Conservation (phyloP, 2,888 invertebrate genomes). For the Parapristionchus giblindavisi region DNA sequence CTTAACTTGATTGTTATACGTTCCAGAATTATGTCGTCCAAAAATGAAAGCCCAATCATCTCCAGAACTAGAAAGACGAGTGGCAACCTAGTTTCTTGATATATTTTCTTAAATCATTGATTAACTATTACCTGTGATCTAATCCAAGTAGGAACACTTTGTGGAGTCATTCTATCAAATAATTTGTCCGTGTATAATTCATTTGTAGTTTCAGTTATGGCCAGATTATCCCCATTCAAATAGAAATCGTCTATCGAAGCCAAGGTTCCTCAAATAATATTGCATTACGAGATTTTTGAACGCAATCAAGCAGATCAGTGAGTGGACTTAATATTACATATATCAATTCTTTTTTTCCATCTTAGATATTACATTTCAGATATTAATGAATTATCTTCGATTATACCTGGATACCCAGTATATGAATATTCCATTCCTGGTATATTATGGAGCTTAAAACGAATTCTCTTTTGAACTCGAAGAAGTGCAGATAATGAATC, state of each 20-base stretch:
- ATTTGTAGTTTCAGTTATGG: slow-evolving; percentile 81
- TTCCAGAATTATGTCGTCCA: slow-evolving; percentile 18
- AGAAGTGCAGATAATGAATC: slow-evolving; percentile 76
- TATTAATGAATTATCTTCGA: slow-evolving; percentile 42
- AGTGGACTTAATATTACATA: no score
- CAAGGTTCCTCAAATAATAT: background rate
- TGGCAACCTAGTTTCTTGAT: background rate
- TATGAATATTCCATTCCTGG: slow-evolving; percentile 12
- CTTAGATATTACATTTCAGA: no score
- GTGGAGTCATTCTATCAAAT: slow-evolving; percentile 78
- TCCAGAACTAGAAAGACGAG: slow-evolving; percentile 3
- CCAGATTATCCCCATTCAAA: slow-evolving; percentile 49
- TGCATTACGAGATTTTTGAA: background rate
- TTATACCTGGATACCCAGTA: slow-evolving; percentile 48
- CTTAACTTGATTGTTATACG: slow-evolving; percentile 34
- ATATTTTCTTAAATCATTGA: background rate
- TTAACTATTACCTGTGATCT: slow-evolving; percentile 77
- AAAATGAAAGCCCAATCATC: slow-evolving; percentile 22
- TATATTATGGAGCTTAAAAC: background rate
- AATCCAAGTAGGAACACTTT: slow-evolving; percentile 75
- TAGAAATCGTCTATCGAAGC: slow-evolving; percentile 33
- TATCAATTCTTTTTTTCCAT: no score
- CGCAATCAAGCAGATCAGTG: background rate
- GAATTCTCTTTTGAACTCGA: slow-evolving; percentile 66
- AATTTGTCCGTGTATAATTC: slow-evolving; percentile 79